phyloP scores from a whole-genome alignment of 2,113 vertebrate genomes.

The Zapus hudsonius region DNA sequence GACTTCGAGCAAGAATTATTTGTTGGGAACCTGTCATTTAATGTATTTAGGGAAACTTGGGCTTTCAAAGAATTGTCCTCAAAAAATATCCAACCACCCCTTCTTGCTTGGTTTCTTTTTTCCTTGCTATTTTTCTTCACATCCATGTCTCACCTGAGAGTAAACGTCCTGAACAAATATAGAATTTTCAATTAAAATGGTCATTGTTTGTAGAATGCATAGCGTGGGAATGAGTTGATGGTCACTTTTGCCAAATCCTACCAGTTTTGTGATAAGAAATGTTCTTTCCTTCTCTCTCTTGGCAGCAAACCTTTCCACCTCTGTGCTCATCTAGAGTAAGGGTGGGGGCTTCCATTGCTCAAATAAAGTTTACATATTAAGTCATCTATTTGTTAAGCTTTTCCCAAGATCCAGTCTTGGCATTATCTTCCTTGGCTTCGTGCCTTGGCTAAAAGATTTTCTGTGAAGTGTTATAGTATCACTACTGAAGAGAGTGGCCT shows the following conservation, averaged over 20 bases:
- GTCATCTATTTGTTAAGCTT: not conserved
- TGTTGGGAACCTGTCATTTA: not conserved
- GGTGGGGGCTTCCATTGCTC: not conserved
- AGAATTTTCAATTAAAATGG: not conserved
- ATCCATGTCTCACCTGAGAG: not conserved
- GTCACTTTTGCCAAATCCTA: not conserved
- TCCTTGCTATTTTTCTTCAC: not conserved
- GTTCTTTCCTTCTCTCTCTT: not conserved
- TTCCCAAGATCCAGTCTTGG: not conserved
- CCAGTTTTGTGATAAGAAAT: not conserved
- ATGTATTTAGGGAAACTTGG: not conserved
- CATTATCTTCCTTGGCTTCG: not conserved
- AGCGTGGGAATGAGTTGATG: not conserved
- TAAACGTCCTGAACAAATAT: constrained; percentile 1
- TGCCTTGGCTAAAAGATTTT: constrained; percentile 31
- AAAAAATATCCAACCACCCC: not conserved
- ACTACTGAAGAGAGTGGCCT: not conserved
- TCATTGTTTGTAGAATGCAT: too few species aligned
- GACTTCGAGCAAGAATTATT: not conserved
- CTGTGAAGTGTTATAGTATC: not conserved
- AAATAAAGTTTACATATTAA: constrained; percentile 7
- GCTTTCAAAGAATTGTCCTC: constrained; percentile 4
- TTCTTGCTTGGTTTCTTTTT: not conserved
- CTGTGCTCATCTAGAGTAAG: not conserved
- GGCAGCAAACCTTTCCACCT: not conserved